These are phyloP conservation scores for Siphlonurus alternatus DNA, from an alignment of 2,888 invertebrate genomes.

Conservation along the genomic window DNA sequence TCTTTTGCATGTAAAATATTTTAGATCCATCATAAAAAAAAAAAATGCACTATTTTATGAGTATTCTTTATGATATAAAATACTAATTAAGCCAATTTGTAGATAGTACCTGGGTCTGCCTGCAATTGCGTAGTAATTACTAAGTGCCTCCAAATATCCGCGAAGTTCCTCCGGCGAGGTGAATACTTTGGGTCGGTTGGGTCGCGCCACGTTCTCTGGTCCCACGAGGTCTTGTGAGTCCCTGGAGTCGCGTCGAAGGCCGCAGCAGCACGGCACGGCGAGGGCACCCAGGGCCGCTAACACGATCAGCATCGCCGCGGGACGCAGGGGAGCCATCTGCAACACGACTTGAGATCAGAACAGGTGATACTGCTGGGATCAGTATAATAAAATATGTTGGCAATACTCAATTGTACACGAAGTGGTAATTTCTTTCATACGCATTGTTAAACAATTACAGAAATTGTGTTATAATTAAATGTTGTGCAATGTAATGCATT, in stretches of 20 bases:
- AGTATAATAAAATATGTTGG: no score
- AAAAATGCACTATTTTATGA: not conserved
- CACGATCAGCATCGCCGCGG: not conserved
- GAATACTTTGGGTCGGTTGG: conserved; percentile 28
- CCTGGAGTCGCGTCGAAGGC: not conserved
- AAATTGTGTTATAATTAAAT: no score
- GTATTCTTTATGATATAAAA: not conserved
- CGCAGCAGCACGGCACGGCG: not conserved
- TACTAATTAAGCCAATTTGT: not conserved
- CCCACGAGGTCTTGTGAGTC: not conserved
- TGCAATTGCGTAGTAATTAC: conserved; percentile 33
- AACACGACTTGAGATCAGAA: no score
- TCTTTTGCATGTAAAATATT: no score
- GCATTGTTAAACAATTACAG: no score
- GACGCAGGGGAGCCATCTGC: not conserved
- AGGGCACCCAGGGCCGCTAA: not conserved
- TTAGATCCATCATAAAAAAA: no score
- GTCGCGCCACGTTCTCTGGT: conserved; percentile 11
- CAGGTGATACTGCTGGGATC: no score
- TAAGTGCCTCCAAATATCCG: conserved; percentile 31
- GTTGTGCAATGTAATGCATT: no score
- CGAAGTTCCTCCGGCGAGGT: conserved; percentile 30
- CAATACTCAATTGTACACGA: no score
- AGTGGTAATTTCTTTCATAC: no score
- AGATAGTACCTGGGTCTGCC: conserved; percentile 32